Base-by-base conservation (phyloP, 2,797 vertebrate genomes). In the Mus caroli region DNA sequence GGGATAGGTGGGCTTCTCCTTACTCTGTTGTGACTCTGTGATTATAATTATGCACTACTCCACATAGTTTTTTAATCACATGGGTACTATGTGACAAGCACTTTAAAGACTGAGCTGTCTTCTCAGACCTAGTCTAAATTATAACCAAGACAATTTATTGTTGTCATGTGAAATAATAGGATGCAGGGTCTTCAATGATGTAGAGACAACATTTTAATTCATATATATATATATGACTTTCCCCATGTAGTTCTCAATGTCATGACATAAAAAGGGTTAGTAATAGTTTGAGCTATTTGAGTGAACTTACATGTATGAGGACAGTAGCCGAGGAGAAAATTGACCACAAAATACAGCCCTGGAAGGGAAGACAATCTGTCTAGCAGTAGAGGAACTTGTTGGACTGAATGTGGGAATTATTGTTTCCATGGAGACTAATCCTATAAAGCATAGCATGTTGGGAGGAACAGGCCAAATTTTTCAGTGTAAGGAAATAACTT, bases 121-220 rank as follows among this genome's bases (percentile, higher is more conserved):
- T 43, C 54, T 13, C 58, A n/a, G 24, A 17, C 52, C 14, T 54
- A 40, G 24, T 56, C 52, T 75, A 13, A 40, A 31, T 69, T 19
- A 56, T 40, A 28, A 34, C 79, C 31, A 71, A 85, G 73, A 14
- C n/a, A 80, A 75, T 34, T 86, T 40, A 77, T 24, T 87, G 8
- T 67, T 94, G 37, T 15, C 60, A 20, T 50, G 58, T 92, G 8
- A 88, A 84, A 88, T 64, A 52, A 9, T 50, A 60, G 6, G 28
- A 26, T 54, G 17, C 12, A 67, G 4, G 17, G 60, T 75, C 56
- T 71, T 12, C 15, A 43, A 75, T 89, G 62, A 94, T 58, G 46
- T 46, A 75, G 77, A 92, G 78, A 62, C 83, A 77, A 52, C 83
- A 17, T 76, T 88, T 92, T 88, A n/a, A 31, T 64, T 86, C 84